phyloP scores from a whole-genome alignment of 2,113 vertebrate genomes.

The Atherinomorus stipes region DNA sequence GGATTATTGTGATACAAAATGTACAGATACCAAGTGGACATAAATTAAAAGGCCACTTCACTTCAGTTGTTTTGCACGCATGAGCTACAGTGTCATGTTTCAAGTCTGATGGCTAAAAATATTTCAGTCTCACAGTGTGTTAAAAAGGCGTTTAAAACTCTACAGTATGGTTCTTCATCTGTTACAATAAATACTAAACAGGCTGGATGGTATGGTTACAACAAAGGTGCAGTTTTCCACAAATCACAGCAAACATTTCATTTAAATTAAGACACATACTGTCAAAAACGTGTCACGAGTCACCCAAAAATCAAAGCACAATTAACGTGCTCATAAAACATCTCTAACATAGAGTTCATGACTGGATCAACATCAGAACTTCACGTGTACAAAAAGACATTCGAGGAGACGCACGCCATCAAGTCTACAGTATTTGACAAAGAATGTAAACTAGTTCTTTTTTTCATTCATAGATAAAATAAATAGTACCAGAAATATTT shows the following conservation, averaged over 20 bases:
- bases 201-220: slow-evolving; percentile 32
- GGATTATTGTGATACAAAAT: slow-evolving; percentile 2
- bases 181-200: slow-evolving; percentile 48
- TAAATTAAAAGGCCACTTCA: slow-evolving; percentile 54
- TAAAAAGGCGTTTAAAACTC: slow-evolving; percentile 57
- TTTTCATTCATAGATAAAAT: slow-evolving; percentile 38
- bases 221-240: slow-evolving; percentile 50
- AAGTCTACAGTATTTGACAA: slow-evolving; percentile 5
- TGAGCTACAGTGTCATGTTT: slow-evolving; percentile 40
- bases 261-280: slow-evolving; percentile 22
- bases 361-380: slow-evolving; percentile 62
- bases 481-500: slow-evolving; percentile 46
- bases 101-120: slow-evolving; percentile 40
- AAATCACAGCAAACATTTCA: slow-evolving; percentile 15
- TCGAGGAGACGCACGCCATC: slow-evolving; percentile 14
- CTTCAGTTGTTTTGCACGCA: slow-evolving; percentile 7
- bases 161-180: slow-evolving; percentile 30
- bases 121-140: slow-evolving; percentile 71
- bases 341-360: slow-evolving; percentile 81
- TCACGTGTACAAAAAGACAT: slow-evolving; percentile 60
- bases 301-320: slow-evolving; percentile 71
- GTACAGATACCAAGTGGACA: slow-evolving; percentile 13
- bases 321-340: slow-evolving; percentile 72
- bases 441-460: slow-evolving; percentile 45
- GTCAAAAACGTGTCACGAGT: slow-evolving; percentile 26